A percentile compares a stretch with the other conserved stretches of the same genome.
phyloP scores from a whole-genome alignment of 2,113 vertebrate species.

The Smithornis capensis region DNA sequence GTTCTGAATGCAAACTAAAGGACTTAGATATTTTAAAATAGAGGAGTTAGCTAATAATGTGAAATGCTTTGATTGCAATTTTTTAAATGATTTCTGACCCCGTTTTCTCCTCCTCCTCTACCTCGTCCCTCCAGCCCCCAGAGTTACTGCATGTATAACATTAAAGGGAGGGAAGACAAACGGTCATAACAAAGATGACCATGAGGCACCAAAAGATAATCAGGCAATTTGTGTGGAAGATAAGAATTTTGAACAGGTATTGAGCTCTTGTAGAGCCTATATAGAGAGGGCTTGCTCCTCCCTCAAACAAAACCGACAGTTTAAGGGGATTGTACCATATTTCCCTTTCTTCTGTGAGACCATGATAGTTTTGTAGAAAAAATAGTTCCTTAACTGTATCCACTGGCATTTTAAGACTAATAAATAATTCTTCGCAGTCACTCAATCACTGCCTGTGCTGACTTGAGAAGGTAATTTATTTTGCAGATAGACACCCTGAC shows the following conservation, averaged over 20 bases:
- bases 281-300: background rate
- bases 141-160: background rate
- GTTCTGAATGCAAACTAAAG: background rate
- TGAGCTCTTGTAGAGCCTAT: background rate
- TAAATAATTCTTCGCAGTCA: conserved; percentile 56
- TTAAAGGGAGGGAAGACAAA: background rate
- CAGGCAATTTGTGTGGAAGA: background rate
- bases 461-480: conserved; percentile 46
- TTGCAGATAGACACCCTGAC: conserved; percentile 32
- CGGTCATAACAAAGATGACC: background rate
- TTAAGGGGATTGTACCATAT: background rate
- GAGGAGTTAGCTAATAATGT: background rate
- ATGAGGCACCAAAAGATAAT: background rate
- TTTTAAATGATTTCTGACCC: background rate
- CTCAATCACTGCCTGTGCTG: conserved; percentile 22
- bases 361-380: background rate
- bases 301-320: background rate
- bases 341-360: background rate
- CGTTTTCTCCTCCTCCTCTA: background rate
- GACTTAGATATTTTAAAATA: background rate
- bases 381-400: conserved; percentile 32
- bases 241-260: background rate
- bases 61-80: background rate
- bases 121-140: background rate
- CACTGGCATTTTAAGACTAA: conserved; percentile 27